phyloP scores from a whole-genome alignment of 2,113 vertebrate species.

The Emydura subglobosa region DNA sequence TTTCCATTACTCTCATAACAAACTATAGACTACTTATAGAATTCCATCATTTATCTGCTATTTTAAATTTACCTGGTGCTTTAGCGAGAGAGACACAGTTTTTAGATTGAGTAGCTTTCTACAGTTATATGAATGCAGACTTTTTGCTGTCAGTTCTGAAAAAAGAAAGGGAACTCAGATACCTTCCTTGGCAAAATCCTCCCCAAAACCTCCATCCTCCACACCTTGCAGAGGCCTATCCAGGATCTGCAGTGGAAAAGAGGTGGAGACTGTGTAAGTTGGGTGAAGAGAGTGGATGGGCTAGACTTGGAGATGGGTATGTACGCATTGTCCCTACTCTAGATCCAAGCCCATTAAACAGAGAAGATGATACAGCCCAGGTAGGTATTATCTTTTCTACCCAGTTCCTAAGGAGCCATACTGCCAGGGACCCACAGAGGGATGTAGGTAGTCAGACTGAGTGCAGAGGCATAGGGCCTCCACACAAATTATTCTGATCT shows the following conservation, averaged over 20 bases:
- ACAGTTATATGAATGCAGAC: not conserved
- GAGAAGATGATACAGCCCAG: not conserved
- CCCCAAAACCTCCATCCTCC: not conserved
- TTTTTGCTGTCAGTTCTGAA: not conserved
- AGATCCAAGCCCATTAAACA: not conserved
- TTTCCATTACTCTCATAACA: conserved; percentile 10
- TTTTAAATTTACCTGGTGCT: conserved; percentile 42
- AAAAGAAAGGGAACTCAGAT: not conserved
- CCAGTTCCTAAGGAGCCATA: not conserved
- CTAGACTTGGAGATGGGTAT: not conserved
- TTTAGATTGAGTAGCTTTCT: not conserved
- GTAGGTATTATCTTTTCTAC: not conserved
- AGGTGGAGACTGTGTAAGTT: not conserved
- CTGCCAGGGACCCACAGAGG: not conserved
- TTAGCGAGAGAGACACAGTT: conserved; percentile 17
- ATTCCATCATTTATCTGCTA: conserved; percentile 54
- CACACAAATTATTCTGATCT: not conserved
- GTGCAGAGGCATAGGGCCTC: not conserved
- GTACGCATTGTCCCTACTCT: not conserved
- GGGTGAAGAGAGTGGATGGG: not conserved
- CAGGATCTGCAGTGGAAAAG: not conserved
- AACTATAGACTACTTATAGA: conserved; percentile 40
- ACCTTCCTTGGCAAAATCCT: not conserved
- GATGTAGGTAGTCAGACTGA: not conserved
- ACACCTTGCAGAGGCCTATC: not conserved